These are phyloP conservation scores for Limnephilus lunatus DNA, from an alignment of 2,888 invertebrate species.

Conservation along the genomic window DNA sequence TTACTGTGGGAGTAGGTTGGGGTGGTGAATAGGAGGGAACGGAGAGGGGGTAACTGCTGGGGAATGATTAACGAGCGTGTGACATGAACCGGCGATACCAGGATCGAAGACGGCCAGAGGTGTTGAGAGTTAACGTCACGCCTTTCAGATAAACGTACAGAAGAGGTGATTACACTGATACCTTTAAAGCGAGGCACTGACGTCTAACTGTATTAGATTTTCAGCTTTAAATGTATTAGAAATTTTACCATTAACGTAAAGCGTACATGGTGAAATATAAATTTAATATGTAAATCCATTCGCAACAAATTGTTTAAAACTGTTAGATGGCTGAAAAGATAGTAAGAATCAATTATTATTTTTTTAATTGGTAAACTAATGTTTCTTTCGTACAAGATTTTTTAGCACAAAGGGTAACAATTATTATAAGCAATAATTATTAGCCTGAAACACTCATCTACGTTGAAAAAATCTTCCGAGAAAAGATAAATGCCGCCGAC, in stretches of 20 bases:
- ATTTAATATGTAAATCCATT: not conserved
- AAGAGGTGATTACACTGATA: not conserved
- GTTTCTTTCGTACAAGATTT: too few species aligned
- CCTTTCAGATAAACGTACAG: not conserved
- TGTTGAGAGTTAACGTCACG: constrained; percentile 13
- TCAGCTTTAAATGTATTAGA: not conserved
- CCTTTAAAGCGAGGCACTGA: not conserved
- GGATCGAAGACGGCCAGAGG: constrained; percentile 27
- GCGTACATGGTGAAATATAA: not conserved
- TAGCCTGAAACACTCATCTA: too few species aligned
- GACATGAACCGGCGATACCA: constrained; percentile 53
- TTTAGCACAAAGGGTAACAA: too few species aligned
- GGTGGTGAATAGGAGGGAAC: constrained; percentile 5
- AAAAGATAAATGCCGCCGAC: too few species aligned
- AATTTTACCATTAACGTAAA: not conserved
- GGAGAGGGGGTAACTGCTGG: constrained; percentile 37
- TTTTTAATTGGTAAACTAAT: too few species aligned
- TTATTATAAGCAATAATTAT: too few species aligned
- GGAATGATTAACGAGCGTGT: constrained; percentile 61
- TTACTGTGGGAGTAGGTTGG: not conserved
- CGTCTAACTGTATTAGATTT: not conserved
- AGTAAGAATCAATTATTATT: too few species aligned
- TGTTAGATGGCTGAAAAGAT: not conserved
- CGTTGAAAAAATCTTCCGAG: too few species aligned
- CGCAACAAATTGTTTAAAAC: too few species aligned